phyloP scores from a whole-genome alignment of 1,140 invertebrate species.

The Coenobita brevimanus region DNA sequence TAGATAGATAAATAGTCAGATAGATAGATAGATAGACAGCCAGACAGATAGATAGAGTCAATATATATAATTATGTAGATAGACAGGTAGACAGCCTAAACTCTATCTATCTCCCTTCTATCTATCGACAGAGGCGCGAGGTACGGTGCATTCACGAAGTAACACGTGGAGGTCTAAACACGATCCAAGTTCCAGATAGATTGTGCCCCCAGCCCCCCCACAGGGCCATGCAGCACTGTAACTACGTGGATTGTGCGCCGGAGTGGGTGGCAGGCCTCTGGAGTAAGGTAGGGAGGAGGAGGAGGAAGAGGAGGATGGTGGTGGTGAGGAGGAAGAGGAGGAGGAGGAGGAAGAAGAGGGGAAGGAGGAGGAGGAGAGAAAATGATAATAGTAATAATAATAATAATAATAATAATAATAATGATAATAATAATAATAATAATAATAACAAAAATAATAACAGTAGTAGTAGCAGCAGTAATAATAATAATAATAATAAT shows the following conservation, averaged over 20 bases:
- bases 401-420: too few species aligned
- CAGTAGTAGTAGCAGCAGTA: too few species aligned
- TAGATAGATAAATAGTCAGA: too few species aligned
- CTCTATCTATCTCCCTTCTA: too few species aligned
- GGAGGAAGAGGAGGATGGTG: not conserved
- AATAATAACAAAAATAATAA: too few species aligned
- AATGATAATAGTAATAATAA: not conserved
- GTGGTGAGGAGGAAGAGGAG: not conserved
- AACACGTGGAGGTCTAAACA: conserved; percentile 87
- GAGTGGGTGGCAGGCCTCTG: conserved; percentile 88
- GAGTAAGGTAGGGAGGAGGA: conserved; percentile 79
- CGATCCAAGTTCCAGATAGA: conserved; percentile 88
- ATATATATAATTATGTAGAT: too few species aligned
- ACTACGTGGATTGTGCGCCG: conserved; percentile 91
- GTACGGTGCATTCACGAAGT: conserved; percentile 94
- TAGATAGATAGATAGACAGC: too few species aligned
- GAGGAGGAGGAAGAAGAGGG: not conserved
- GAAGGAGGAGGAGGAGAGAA: not conserved
- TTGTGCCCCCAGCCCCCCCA: conserved; percentile 92
- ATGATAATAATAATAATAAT: too few species aligned
- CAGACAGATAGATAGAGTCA: too few species aligned
- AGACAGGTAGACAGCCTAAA: too few species aligned
- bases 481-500: too few species aligned
- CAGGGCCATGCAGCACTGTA: conserved; percentile 90
- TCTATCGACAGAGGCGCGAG: conserved; percentile 73